phyloP scores from a whole-genome alignment of 2,888 invertebrate genomes.

The Geophilus truncorum region DNA sequence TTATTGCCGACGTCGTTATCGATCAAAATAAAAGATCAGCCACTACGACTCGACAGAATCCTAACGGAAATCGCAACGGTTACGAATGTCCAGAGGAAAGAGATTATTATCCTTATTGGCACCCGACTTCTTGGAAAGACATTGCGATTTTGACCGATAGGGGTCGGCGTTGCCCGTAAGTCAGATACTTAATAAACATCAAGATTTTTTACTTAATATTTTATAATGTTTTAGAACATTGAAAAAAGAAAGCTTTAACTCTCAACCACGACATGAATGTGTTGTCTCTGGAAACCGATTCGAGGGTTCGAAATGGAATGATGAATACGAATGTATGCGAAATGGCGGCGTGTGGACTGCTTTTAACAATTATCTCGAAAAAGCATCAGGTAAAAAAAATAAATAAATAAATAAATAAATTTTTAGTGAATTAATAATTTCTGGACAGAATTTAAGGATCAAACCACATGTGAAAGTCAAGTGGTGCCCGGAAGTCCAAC shows the following conservation, averaged over 20 bases:
- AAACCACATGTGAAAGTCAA: constrained; percentile 41
- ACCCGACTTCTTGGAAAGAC: constrained; percentile 49
- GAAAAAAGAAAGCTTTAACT: constrained; percentile 9
- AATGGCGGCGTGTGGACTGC: constrained; percentile 46
- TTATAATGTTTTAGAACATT: not conserved
- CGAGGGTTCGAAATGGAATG: constrained; percentile 44
- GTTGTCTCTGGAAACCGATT: constrained; percentile 42
- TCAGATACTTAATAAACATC: not conserved
- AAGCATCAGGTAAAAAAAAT: constrained; percentile 42
- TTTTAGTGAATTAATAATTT: not conserved
- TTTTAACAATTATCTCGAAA: constrained; percentile 47
- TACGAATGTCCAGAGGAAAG: constrained; percentile 50
- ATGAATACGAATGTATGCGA: constrained; percentile 42
- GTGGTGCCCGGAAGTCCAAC: constrained; percentile 30
- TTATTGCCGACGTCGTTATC: constrained; percentile 9
- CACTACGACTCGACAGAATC: constrained; percentile 47
- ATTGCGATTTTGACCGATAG: constrained; percentile 46
- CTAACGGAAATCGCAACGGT: constrained; percentile 46
- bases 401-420: not conserved
- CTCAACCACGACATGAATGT: constrained; percentile 44
- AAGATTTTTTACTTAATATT: not conserved
- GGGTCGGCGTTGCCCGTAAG: constrained; percentile 45
- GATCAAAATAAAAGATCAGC: constrained; percentile 39
- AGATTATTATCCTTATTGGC: constrained; percentile 50
- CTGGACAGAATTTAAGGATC: constrained; percentile 41